A percentile compares a stretch with the other conserved stretches of the same genome.
Conservation (phyloP, 1,140 invertebrate species). For the Lineus longissimus region DNA sequence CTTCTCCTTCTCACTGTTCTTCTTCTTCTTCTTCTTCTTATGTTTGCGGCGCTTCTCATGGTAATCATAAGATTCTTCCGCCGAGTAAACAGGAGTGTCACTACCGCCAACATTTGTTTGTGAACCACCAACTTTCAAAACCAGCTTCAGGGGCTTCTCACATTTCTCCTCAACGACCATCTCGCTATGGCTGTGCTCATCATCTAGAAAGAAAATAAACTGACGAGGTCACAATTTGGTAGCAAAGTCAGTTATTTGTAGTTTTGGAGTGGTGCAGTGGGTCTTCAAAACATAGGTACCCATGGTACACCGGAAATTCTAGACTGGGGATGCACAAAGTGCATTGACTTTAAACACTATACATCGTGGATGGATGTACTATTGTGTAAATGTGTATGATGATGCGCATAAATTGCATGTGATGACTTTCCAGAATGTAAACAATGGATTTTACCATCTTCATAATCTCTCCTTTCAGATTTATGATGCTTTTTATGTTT, state of each 20-base stretch:
- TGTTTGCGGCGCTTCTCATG: conserved; percentile 38
- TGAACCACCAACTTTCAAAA: conserved; percentile 11
- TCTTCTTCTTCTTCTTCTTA: conserved; percentile 51
- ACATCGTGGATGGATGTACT: too few relatives aligned
- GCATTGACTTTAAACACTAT: too few relatives aligned
- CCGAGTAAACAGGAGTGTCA: background rate
- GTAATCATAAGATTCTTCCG: conserved; percentile 8
- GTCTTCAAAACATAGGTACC: too few relatives aligned
- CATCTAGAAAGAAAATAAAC: too few relatives aligned
- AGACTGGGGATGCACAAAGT: too few relatives aligned
- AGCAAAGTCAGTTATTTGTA: background rate
- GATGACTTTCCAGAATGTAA: too few relatives aligned
- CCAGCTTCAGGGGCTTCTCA: conserved; percentile 12
- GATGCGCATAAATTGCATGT: too few relatives aligned
- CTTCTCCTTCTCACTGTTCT: conserved; percentile 35
- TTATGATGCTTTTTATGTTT: conserved; percentile 73
- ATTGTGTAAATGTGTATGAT: too few relatives aligned
- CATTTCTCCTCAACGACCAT: too few relatives aligned
- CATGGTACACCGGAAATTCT: too few relatives aligned
- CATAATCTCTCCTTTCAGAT: conserved; percentile 52
- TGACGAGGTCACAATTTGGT: too few relatives aligned
- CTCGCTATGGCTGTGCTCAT: too few relatives aligned
- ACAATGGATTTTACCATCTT: background rate
- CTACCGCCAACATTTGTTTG: background rate
- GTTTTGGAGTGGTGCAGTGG: background rate